Conservation (phyloP, 2,113 vertebrate species). For the Harpagus bidentatus region DNA sequence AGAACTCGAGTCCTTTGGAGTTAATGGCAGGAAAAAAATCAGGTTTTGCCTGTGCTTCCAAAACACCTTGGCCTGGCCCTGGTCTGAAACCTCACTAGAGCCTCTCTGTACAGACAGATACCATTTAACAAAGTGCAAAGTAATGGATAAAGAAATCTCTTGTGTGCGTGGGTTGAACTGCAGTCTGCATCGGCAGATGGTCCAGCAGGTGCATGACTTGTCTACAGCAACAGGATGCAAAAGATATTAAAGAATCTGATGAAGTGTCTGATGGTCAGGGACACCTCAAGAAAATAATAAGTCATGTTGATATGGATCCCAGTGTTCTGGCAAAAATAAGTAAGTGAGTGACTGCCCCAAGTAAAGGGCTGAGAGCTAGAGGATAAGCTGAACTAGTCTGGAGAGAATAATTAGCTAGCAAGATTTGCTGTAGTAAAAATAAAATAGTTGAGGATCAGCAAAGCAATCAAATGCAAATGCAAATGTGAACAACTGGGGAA, state of each 20-base stretch:
- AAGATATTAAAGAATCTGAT: conserved; percentile 60
- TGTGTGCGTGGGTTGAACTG: neutral
- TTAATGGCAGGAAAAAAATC: neutral
- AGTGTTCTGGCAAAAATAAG: conserved; percentile 8
- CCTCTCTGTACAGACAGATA: neutral
- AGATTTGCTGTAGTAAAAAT: neutral
- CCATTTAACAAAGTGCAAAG: conserved; percentile 18
- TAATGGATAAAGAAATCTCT: conserved; percentile 50
- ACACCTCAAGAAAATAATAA: conserved; percentile 41
- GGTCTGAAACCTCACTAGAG: neutral
- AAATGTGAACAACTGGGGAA: neutral
- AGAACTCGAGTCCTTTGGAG: neutral
- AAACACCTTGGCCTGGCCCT: neutral
- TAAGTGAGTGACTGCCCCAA: neutral
- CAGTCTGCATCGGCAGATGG: conserved; percentile 24
- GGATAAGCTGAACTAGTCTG: neutral
- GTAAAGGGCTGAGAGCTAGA: neutral
- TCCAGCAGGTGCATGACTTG: conserved; percentile 47
- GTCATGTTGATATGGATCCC: neutral
- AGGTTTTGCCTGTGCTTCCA: neutral
- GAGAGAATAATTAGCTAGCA: neutral
- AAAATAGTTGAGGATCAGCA: neutral
- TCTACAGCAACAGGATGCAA: conserved; percentile 56
- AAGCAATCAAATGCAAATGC: neutral
- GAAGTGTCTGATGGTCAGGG: conserved; percentile 52